Evolutionary conservation across 2,797 vertebrate genomes (phyloP).

Genomic region (Spheniscus humboldti): DNA sequence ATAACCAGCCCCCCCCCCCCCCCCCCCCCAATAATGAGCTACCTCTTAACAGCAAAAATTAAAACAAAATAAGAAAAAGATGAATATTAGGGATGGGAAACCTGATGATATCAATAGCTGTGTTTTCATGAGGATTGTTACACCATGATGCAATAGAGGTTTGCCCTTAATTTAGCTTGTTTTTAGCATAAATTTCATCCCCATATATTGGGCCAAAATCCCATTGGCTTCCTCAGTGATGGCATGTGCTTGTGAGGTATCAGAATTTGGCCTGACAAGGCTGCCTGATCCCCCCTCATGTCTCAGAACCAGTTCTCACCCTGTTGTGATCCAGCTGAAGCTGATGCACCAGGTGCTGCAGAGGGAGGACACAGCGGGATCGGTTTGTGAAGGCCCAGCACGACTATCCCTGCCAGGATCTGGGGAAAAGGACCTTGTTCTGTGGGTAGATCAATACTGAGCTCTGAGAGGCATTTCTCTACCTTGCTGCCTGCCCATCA

Average conservation of each 20-base stretch:
- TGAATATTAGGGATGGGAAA: background rate
- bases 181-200: background rate
- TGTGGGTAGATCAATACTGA: background rate
- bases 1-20: background rate
- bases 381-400: background rate
- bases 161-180: background rate
- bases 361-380: background rate
- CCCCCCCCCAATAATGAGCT: background rate
- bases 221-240: background rate
- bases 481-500: background rate
- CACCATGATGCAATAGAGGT: accelerated
- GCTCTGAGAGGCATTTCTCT: background rate
- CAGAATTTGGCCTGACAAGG: background rate
- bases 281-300: background rate
- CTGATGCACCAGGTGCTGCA: background rate
- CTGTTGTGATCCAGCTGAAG: background rate
- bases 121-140: background rate
- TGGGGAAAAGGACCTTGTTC: background rate
- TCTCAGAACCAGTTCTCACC: background rate
- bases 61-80: background rate
- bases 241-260: background rate
- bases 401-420: accelerated
- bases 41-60: background rate
- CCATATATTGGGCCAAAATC: background rate
- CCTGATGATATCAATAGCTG: background rate